Conservation (phyloP, 2,113 vertebrate genomes). For the Eurypyga helias region DNA sequence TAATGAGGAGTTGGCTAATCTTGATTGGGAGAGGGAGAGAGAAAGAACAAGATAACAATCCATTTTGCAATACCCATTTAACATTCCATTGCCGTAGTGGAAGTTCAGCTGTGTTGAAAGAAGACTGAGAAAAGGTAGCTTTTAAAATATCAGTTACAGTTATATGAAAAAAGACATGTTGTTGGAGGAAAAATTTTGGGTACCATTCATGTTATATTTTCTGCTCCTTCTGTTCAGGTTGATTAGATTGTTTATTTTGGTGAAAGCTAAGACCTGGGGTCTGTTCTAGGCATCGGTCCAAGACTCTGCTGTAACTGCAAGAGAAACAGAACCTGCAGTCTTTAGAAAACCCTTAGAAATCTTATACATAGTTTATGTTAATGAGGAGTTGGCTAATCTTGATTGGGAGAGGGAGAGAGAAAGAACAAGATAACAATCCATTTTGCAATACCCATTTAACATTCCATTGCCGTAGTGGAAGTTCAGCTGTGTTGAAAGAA, state of each 20-base stretch:
- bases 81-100: background rate
- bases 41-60: background rate
- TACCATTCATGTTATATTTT: no score
- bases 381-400: background rate
- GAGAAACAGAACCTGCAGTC: background rate
- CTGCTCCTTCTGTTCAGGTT: no score
- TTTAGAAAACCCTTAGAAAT: background rate
- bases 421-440: background rate
- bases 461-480: background rate
- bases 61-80: background rate
- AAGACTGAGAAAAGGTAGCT: background rate
- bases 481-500: background rate
- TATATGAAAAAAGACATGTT: background rate
- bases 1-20: background rate
- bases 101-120: background rate
- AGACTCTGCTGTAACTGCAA: background rate
- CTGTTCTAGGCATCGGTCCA: constrained; percentile 20
- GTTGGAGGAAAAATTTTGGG: background rate
- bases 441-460: background rate
- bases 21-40: background rate
- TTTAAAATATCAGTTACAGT: background rate
- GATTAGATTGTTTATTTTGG: no score
- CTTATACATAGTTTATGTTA: background rate
- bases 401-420: background rate
- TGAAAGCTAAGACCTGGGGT: no score